Base-by-base conservation (phyloP, 2,797 vertebrate species). In the Lophius americanus region DNA sequence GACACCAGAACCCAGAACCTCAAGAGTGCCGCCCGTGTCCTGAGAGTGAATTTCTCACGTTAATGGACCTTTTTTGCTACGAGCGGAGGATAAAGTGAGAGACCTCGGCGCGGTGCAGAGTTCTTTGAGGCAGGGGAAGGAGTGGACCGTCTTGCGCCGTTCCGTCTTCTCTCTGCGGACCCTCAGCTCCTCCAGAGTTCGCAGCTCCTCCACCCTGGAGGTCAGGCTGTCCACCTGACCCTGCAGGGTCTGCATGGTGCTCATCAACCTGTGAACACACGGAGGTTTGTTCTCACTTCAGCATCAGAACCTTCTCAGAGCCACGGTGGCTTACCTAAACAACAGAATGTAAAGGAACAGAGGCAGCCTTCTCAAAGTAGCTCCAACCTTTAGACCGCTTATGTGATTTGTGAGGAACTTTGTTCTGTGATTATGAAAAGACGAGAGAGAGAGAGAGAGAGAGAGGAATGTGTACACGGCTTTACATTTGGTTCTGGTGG, bases 121-220 rank as follows among this genome's bases (percentile, higher is more conserved):
- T 73, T 98, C 98, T 80, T 96, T 96, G 58, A 98, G 93, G 86
- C 97, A 99, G 78, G 98, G 97, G 87, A 98, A 98, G 4, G 96
- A 97, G 84, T 98, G 96, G 77, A 98, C 95, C 3, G 96, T 99
- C 87, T 96, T 95, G 54, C 97, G 94, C 2, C 97, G 92, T 23
- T 97, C 97, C 78, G 94, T 95, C 89, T 96, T 97, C 85, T 99
- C 97, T 62, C 97, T 85, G 59, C 82, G 93, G 23, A 96, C 90
- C 48, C 95, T 90, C 47, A 98, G 94, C 88, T 98, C 96, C 82
- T 98, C 96, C 87, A 98, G 85, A 50, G 94, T 95, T 14, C 94
- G 79, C 46, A 99, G 92, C 73, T 98, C 97, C 77, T 98, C 96
- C 81, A 98, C 94, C 11, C 97, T 97, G 59, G 89, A 81, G 3